These are phyloP conservation scores for Sphaerophoria rueppellii DNA, from an alignment of 2,888 invertebrate species.

Conservation along the genomic window DNA sequence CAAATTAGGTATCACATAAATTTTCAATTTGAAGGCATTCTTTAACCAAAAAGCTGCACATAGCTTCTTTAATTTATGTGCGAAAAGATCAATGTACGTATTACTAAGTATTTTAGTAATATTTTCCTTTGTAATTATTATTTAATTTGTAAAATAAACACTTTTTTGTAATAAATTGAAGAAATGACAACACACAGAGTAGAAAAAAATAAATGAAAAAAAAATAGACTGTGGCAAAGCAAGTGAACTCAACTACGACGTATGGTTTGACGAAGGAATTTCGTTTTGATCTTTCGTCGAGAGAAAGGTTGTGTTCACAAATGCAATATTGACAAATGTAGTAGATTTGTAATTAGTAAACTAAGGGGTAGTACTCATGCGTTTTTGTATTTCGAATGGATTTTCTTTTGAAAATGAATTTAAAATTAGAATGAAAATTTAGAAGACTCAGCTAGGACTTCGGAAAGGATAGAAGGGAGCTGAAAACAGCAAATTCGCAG, in stretches of 20 bases:
- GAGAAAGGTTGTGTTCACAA: not conserved
- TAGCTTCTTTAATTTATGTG: not conserved
- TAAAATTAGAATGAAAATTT: too few species aligned
- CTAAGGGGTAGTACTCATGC: not conserved
- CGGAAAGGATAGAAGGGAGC: too few species aligned
- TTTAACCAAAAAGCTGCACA: too few species aligned
- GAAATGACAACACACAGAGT: slow-evolving; percentile 71
- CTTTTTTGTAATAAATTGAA: slow-evolving; percentile 63
- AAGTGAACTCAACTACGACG: slow-evolving; percentile 63
- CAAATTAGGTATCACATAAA: slow-evolving; percentile 1
- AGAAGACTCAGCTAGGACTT: too few species aligned
- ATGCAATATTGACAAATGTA: not conserved
- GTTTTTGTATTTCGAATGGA: not conserved
- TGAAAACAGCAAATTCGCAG: too few species aligned
- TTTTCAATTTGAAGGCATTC: not conserved
- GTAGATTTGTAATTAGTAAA: slow-evolving; percentile 9
- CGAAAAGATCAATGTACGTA: not conserved
- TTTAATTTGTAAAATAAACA: slow-evolving; percentile 55
- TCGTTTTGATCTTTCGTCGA: slow-evolving; percentile 35
- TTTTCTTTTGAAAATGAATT: not conserved
- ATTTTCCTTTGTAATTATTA: slow-evolving; percentile 11
- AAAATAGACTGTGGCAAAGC: slow-evolving; percentile 69
- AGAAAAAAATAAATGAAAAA: slow-evolving; percentile 68
- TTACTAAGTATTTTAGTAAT: not conserved
- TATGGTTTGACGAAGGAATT: slow-evolving; percentile 60